phyloP scores from a whole-genome alignment of 2,797 vertebrate genomes.

The Ciconia nigra region DNA sequence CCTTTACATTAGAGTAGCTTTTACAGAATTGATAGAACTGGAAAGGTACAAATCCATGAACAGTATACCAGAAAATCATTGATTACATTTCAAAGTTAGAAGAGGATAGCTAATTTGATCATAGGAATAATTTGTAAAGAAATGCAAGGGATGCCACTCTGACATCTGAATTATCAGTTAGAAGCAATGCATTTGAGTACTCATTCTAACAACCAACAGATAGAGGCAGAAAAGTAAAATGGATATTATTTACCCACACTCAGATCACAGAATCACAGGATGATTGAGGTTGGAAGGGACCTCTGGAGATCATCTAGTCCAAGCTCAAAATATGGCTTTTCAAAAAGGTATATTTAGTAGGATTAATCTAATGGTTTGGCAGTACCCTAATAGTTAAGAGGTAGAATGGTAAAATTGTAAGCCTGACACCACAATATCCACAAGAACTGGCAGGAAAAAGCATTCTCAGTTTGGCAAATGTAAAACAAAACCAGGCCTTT shows the following conservation, averaged over 20 bases:
- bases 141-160: not conserved
- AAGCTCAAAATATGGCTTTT: not conserved
- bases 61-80: not conserved
- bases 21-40: not conserved
- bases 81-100: not conserved
- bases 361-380: not conserved
- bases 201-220: not conserved
- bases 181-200: not conserved
- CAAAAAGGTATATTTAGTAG: not conserved
- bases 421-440: not conserved
- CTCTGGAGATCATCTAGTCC: not conserved
- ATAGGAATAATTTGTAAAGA: not conserved
- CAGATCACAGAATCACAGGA: not conserved
- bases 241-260: not conserved
- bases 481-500: not conserved
- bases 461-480: not conserved
- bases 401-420: not conserved
- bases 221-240: not conserved
- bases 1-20: not conserved
- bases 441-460: not conserved
- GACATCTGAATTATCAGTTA: not conserved
- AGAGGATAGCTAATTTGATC: not conserved
- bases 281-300: not conserved
- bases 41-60: not conserved
- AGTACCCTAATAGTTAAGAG: not conserved